phyloP scores from a whole-genome alignment of 1,140 invertebrate genomes.

The Megalopta genalis region DNA sequence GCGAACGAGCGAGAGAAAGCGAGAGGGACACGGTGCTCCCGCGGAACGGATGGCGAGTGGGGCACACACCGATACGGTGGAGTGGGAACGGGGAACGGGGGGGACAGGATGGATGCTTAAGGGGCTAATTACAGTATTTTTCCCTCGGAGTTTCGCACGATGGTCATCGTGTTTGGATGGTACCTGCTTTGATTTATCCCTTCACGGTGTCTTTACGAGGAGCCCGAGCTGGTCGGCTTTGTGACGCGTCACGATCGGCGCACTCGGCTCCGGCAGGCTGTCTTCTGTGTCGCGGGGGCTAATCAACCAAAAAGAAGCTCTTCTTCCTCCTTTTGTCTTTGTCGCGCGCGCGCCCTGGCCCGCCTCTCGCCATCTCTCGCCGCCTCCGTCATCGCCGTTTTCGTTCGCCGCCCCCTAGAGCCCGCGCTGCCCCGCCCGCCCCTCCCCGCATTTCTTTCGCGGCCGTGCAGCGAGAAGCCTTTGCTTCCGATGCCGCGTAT shows the following conservation, averaged over 20 bases:
- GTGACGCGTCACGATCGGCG: slow-evolving; percentile 32
- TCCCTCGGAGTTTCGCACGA: slow-evolving; percentile 58
- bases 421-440: neutral
- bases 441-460: slow-evolving; percentile 37
- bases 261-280: slow-evolving; percentile 28
- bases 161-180: slow-evolving; percentile 67
- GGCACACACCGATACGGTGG: neutral
- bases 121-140: slow-evolving; percentile 63
- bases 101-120: slow-evolving; percentile 15
- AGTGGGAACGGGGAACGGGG: neutral
- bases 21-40: neutral
- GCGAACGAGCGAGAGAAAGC: slow-evolving; percentile 11
- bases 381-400: slow-evolving; percentile 4
- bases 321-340: slow-evolving; percentile 27
- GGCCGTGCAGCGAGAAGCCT: slow-evolving; percentile 42
- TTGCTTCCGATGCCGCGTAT: slow-evolving; percentile 68
- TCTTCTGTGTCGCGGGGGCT: slow-evolving; percentile 55
- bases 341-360: slow-evolving; percentile 17
- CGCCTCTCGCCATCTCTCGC: neutral
- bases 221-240: slow-evolving; percentile 29
- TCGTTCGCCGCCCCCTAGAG: neutral
- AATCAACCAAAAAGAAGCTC: slow-evolving; percentile 70
- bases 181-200: slow-evolving; percentile 70
- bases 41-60: neutral
- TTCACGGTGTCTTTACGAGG: slow-evolving; percentile 3